Base-by-base conservation (phyloP, 2,113 vertebrate species). In the Malurus alboscapulatus region DNA sequence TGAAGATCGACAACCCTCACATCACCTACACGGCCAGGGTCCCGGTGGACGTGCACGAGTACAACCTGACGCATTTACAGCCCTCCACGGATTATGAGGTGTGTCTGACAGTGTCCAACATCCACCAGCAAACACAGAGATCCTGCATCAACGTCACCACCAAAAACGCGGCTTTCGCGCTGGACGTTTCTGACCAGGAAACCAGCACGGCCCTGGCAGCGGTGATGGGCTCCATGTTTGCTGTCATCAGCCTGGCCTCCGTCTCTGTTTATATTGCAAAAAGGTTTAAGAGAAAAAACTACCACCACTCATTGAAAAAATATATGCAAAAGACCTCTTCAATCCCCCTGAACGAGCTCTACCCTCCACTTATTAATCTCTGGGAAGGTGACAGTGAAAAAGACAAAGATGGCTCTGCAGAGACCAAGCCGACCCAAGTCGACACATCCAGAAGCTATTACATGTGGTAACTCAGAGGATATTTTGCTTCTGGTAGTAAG, bases 301-400 rank as follows among this genome's bases (percentile, higher is more conserved):
- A 99, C 95, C 99, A 99, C 93, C 99, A 99, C 68, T 99, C 99
- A 0, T 90, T 99, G 51, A 99, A 99, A 97, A 99, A 99, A 96
- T 99, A 99, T 97, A 99, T 99, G 99, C 99, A 99, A 97, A 99
- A 99, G 96, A 99, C 99, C 67, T 99, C 99, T 7, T 99, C 99
- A 3, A 99, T 99, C 95, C 99, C 99, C 1, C 96, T 99, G 54
- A 99, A 99, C 1, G 99, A 99, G 97, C 97, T 99, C 67, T 99
- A 99, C 95, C 99, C 99, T 9, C 99, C 99, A 7, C 99, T 99
- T 84, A 99, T 99, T 95, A 99, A 99, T 96, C 97, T 99, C 96
- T 99, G 99, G 99, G 99, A 99, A 95, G 98, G 98, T 3, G 99
- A 99, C 97, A 98, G 97, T 48, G 99, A 99, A 94, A 99, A 99